Evolutionary conservation across 2,797 vertebrate species (phyloP).

Genomic region (Malurus leucopterus): DNA sequence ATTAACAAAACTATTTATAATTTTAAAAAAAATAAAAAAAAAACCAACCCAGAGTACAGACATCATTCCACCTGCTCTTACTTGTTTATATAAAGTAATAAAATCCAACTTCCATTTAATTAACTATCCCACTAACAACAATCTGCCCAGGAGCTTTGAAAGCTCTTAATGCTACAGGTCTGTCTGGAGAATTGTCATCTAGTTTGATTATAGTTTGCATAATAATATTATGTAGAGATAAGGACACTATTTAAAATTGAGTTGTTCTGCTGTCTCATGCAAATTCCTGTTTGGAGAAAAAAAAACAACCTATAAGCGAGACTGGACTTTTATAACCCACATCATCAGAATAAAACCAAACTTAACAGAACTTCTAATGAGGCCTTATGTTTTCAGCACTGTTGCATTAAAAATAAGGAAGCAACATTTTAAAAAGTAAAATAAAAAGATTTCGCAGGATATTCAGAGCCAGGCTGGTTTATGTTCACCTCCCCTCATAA

Average conservation of each 20-base stretch:
- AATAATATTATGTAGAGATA: not conserved
- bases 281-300: not conserved
- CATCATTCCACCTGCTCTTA: not conserved
- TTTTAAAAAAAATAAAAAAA: not conserved
- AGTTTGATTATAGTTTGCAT: slow-evolving; percentile 21
- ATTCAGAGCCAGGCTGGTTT: not conserved
- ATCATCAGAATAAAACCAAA: not conserved
- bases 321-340: not conserved
- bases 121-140: not conserved
- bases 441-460: not conserved
- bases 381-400: not conserved
- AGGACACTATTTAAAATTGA: not conserved
- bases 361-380: not conserved
- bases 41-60: not conserved
- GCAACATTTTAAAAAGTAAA: not conserved
- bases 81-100: not conserved
- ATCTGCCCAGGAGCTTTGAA: not conserved
- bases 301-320: not conserved
- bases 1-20: too few relatives aligned
- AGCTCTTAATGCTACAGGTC: not conserved
- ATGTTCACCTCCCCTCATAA: not conserved
- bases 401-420: not conserved
- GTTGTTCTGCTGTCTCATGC: not conserved
- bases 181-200: not conserved
- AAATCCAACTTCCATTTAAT: slow-evolving; percentile 14